Percentiles rank a stretch among this genome's conserved stretches.
Evolutionary conservation across 2,797 vertebrate species (phyloP).

Genomic region (Xiphorhynchus erythropygius): DNA sequence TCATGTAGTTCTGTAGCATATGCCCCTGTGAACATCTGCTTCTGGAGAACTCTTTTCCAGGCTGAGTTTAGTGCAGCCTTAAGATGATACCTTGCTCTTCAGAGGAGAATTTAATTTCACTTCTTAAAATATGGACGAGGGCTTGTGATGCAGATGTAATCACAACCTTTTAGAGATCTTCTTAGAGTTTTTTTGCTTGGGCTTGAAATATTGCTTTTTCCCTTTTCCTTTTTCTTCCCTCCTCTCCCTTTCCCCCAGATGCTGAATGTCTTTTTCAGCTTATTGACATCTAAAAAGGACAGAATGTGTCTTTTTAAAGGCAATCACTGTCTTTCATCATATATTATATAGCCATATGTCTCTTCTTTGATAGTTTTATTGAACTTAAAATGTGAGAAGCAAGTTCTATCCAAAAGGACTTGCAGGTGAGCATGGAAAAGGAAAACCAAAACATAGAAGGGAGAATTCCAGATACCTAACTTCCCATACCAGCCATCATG

Average conservation of each 20-base stretch:
- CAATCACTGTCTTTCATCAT: neutral
- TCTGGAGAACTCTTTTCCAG: neutral
- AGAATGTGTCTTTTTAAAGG: neutral
- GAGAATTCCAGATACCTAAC: neutral
- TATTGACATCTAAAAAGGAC: neutral
- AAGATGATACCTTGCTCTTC: neutral
- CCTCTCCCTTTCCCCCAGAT: fast-evolving
- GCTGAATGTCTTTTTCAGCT: neutral
- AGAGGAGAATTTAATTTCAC: neutral
- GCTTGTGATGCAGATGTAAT: neutral
- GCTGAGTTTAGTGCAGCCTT: neutral
- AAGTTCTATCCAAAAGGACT: neutral
- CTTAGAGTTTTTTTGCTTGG: neutral
- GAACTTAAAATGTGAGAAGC: neutral
- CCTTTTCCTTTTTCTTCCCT: neutral
- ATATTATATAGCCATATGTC: neutral
- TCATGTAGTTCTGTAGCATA: neutral
- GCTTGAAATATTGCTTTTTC: neutral
- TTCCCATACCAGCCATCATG: neutral
- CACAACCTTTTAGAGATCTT: neutral
- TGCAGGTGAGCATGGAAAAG: neutral
- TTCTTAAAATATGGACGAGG: neutral
- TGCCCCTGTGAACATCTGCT: neutral
- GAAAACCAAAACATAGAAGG: neutral
- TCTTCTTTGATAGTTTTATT: neutral